A percentile compares a stretch with the other conserved stretches of the same genome.
Conservation (phyloP, 2,888 invertebrate species). For the Chirona hameri region DNA sequence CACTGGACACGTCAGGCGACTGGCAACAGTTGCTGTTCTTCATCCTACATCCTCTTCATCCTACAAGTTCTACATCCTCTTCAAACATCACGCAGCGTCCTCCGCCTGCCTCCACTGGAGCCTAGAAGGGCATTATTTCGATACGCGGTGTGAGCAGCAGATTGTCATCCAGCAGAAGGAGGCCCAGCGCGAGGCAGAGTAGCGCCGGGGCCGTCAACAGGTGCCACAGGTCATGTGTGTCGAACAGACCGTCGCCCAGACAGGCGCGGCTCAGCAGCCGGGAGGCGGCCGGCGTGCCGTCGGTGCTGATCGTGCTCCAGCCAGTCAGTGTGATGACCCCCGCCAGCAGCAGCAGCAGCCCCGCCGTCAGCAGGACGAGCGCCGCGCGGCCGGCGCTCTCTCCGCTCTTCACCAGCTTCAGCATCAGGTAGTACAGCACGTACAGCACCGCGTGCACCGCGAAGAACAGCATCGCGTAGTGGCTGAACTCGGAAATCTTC, state of each 20-base stretch:
- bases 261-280: slow-evolving; percentile 73
- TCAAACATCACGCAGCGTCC: too few species aligned
- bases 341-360: neutral
- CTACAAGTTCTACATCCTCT: too few species aligned
- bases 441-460: slow-evolving; percentile 83
- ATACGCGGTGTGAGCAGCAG: neutral
- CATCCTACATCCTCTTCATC: too few species aligned
- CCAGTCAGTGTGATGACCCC: neutral
- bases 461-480: slow-evolving; percentile 68
- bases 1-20: too few species aligned
- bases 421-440: slow-evolving; percentile 83
- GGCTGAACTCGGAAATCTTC: slow-evolving; percentile 94
- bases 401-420: slow-evolving; percentile 69
- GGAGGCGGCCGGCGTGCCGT: slow-evolving; percentile 88
- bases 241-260: slow-evolving; percentile 86
- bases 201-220: slow-evolving; percentile 80
- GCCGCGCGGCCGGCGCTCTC: slow-evolving; percentile 23
- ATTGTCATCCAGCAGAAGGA: neutral
- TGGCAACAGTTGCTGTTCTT: too few species aligned
- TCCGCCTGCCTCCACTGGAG: too few species aligned
- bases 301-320: slow-evolving; percentile 45
- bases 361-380: slow-evolving; percentile 43
- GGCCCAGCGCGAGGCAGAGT: slow-evolving; percentile 72
- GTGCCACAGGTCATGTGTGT: slow-evolving; percentile 72
- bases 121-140: neutral